Base-by-base conservation (phyloP, 2,797 vertebrate species). In the Tapera naevia region DNA sequence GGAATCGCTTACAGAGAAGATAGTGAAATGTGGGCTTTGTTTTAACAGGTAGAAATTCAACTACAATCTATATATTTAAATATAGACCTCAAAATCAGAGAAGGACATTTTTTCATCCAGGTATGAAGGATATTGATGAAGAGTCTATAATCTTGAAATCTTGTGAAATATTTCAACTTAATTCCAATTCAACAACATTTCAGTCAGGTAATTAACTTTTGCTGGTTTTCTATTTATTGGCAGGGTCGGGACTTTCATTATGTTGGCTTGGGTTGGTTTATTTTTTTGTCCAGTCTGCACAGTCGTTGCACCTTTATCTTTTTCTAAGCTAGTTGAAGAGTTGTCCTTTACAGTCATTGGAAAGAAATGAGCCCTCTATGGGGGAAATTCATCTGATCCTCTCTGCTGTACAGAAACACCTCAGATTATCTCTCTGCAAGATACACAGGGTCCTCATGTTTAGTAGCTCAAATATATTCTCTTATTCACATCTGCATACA, bases 161-260 rank as follows among this genome's bases (percentile, higher is more conserved):
- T 72, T 62, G n/a, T 43, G 1, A 61, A 84, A 61, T 74, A 72
- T 50, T 75, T 88, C 17, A 86, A 28, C 12, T 54, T 48, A 50
- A 45, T 86, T 74, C 2, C 9, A 35, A 15, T 72, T 39, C 56
- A 69, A 33, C 7, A 75, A 75, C 12, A 57, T 45, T 65, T 88
- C 10, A 48, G 3, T 69, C 61, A 0, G 3, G 3, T 54, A 72
- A 35, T 80, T 62, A 25, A 70, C 13, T 33, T 14, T 13, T 46
- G 11, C 7, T 18, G 14, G 0, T 2, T 19, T 82, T 54, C 74
- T 79, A 30, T 60, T 17, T 67, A 54, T 24, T 25, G 19, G 4
- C 2, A 5, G 8, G 25, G 17, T 14, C 13, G 7, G 17, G 2
- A 9, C 2, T 27, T 73, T 50, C 22, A 14, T 2, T 13, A 5